Evolutionary conservation across 2,888 invertebrate genomes (phyloP).

Genomic region (Nomada hirtipes): DNA sequence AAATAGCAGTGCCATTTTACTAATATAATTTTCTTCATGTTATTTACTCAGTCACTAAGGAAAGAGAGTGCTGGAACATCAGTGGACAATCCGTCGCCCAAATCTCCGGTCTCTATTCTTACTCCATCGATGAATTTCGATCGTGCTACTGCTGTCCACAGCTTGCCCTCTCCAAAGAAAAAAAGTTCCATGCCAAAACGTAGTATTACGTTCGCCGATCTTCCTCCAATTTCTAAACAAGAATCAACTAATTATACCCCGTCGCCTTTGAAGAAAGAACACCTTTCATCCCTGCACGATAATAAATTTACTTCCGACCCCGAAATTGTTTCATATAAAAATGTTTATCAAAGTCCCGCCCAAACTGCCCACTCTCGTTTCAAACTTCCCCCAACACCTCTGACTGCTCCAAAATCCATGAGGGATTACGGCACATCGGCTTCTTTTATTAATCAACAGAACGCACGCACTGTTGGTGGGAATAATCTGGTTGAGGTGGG

Average conservation of each 20-base stretch:
- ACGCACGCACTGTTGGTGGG: slow-evolving; percentile 83
- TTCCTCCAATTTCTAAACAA: slow-evolving; percentile 67
- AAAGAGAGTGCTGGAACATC: slow-evolving; percentile 79
- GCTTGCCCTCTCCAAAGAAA: slow-evolving; percentile 74
- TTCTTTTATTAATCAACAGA: slow-evolving; percentile 81
- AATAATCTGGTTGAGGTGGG: slow-evolving; percentile 82
- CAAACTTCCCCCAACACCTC: slow-evolving; percentile 81
- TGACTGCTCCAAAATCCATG: slow-evolving; percentile 78
- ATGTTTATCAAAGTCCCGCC: slow-evolving; percentile 51
- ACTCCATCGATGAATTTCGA: slow-evolving; percentile 71
- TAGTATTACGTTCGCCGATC: slow-evolving; percentile 77
- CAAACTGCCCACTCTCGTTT: slow-evolving; percentile 71
- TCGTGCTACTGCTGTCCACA: slow-evolving; percentile 71
- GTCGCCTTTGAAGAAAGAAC: slow-evolving; percentile 53
- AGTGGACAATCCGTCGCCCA: slow-evolving; percentile 76
- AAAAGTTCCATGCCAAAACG: slow-evolving; percentile 74
- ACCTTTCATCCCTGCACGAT: slow-evolving; percentile 66
- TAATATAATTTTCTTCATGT: slow-evolving; percentile 70
- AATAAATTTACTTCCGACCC: slow-evolving; percentile 57
- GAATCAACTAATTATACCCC: slow-evolving; percentile 27
- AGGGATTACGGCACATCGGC: slow-evolving; percentile 73
- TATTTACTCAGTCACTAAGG: slow-evolving; percentile 76
- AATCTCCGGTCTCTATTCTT: slow-evolving; percentile 62
- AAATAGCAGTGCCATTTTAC: slow-evolving; percentile 50
- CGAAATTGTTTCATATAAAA: slow-evolving; percentile 58